These are phyloP conservation scores for Melitaea athalia DNA, from an alignment of 2,888 invertebrate species.

Conservation along the genomic window DNA sequence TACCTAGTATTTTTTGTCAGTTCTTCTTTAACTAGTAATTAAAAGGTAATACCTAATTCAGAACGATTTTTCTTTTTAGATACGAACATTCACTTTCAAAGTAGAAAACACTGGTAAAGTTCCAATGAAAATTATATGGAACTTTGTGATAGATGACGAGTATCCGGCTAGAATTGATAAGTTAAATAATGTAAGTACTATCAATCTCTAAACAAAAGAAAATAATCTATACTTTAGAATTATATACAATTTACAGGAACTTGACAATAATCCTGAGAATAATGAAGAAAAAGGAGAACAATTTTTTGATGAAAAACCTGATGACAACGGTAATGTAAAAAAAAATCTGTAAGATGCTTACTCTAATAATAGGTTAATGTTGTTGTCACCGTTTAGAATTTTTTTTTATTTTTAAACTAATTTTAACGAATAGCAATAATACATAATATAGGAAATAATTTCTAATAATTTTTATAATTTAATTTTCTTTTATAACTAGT, in stretches of 20 bases:
- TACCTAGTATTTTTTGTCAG: too few species aligned
- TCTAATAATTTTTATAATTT: too few species aligned
- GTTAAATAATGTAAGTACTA: constrained; percentile 42
- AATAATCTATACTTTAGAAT: too few species aligned
- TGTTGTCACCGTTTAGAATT: too few species aligned
- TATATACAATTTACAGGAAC: neutral
- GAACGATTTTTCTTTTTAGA: constrained; percentile 46
- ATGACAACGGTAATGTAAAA: constrained; percentile 20
- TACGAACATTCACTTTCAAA: constrained; percentile 60
- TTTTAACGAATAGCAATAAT: too few species aligned
- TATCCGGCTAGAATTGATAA: constrained; percentile 68
- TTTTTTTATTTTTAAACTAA: too few species aligned
- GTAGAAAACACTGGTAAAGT: constrained; percentile 67
- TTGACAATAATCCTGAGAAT: constrained; percentile 16
- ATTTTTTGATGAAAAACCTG: constrained; percentile 9
- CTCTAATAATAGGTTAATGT: too few species aligned
- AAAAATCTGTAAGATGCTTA: too few species aligned
- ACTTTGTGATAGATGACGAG: constrained; percentile 68
- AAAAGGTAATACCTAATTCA: too few species aligned
- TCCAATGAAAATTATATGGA: constrained; percentile 68
- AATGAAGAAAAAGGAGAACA: constrained; percentile 14
- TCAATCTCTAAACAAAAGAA: neutral
- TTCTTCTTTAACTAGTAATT: too few species aligned
- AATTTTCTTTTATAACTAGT: too few species aligned
- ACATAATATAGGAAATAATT: too few species aligned